Evolutionary conservation across 2,113 vertebrate species (phyloP).

Genomic region (Pampusana beccarii): DNA sequence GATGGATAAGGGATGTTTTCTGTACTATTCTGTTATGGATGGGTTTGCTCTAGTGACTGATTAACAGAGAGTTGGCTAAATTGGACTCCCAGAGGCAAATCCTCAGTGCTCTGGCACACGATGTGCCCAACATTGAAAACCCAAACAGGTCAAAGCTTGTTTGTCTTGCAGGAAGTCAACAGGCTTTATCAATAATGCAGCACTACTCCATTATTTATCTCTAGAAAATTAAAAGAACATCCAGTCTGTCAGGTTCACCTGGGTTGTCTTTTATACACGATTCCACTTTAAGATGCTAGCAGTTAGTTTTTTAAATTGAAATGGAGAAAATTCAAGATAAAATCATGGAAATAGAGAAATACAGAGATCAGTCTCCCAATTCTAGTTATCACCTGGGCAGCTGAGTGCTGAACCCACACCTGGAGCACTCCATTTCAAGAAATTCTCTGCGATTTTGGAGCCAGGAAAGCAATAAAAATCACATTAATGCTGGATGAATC

Average conservation of each 20-base stretch:
- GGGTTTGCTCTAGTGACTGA: background rate
- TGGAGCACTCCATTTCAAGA: background rate
- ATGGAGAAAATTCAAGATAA: fast-evolving
- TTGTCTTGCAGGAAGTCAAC: background rate
- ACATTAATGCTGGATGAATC: no score
- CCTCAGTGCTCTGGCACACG: background rate
- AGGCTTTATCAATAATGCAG: background rate
- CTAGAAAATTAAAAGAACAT: background rate
- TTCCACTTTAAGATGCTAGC: background rate
- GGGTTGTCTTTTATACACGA: background rate
- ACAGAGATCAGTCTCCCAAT: background rate
- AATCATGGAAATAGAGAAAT: background rate
- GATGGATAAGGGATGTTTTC: fast-evolving
- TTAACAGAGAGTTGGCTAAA: background rate
- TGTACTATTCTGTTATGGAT: fast-evolving
- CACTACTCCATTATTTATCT: background rate
- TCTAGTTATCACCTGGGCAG: fast-evolving
- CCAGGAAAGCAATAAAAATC: background rate
- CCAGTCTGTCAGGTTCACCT: background rate
- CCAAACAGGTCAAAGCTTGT: background rate
- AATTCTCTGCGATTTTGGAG: background rate
- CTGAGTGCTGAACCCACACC: background rate
- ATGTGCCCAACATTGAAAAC: background rate
- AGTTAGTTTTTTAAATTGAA: background rate
- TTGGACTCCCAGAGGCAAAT: background rate